phyloP scores from a whole-genome alignment of 2,888 invertebrate species.

The Cyaniris semiargus region DNA sequence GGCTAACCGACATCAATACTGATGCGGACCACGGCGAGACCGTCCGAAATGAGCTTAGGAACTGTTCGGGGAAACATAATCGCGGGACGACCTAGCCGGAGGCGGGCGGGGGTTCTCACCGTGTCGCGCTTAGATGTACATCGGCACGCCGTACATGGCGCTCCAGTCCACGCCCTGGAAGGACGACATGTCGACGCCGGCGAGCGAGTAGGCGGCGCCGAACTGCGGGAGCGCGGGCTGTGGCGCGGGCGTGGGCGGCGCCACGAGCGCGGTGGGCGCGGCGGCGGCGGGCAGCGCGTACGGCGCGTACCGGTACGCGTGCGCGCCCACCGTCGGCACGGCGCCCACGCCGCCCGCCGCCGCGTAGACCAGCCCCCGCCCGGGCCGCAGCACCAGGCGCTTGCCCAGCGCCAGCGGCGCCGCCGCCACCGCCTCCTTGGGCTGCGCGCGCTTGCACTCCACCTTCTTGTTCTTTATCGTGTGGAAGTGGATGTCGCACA shows the following conservation, averaged over 20 bases:
- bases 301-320: slow-evolving; percentile 74
- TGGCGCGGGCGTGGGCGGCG: slow-evolving; percentile 78
- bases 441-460: slow-evolving; percentile 95
- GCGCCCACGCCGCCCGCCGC: slow-evolving; percentile 69
- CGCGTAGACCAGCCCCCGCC: slow-evolving; percentile 82
- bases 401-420: slow-evolving; percentile 85
- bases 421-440: slow-evolving; percentile 90
- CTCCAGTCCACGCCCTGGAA: slow-evolving; percentile 96
- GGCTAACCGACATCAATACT: slow-evolving; percentile 54
- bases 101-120: slow-evolving; percentile 55
- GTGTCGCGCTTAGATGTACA: slow-evolving; percentile 86
- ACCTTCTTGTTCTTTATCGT: slow-evolving; percentile 94
- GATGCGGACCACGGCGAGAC: slow-evolving; percentile 54
- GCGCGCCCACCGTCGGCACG: slow-evolving; percentile 50
- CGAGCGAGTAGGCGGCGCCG: slow-evolving; percentile 88
- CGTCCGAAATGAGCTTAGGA: slow-evolving; percentile 56
- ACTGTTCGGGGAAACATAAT: slow-evolving; percentile 53
- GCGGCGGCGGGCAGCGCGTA: slow-evolving; percentile 82
- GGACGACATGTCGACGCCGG: slow-evolving; percentile 95
- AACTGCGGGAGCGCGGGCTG: slow-evolving; percentile 82
- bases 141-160: slow-evolving; percentile 95
- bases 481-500: slow-evolving; percentile 96
- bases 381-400: slow-evolving; percentile 86
- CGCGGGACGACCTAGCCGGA: slow-evolving; percentile 51
- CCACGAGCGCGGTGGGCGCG: slow-evolving; percentile 66